Conservation (phyloP, 2,113 vertebrate genomes). For the Mustelus asterias region DNA sequence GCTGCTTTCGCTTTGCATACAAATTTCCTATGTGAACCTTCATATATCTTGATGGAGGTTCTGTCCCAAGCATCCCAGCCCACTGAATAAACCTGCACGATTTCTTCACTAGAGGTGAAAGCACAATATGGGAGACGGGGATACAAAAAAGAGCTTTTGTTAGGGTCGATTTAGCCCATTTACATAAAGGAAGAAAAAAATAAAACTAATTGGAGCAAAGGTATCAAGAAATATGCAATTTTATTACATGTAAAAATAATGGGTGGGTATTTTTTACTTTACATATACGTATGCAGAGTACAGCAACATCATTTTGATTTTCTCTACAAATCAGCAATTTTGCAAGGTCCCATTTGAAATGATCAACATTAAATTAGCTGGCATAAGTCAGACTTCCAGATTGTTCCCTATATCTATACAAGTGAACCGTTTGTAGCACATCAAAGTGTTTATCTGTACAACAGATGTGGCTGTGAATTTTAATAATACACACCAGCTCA, state of each 20-base stretch:
- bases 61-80: slow-evolving; percentile 35
- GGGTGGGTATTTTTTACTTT: background rate
- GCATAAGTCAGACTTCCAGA: background rate
- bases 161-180: background rate
- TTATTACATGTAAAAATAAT: background rate
- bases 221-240: background rate
- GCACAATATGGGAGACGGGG: background rate
- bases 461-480: slow-evolving; percentile 22
- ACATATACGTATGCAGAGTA: background rate
- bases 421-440: background rate
- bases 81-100: slow-evolving; percentile 23
- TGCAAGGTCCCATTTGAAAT: background rate
- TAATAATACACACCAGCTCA: background rate
- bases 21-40: slow-evolving; percentile 35
- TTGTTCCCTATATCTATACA: background rate
- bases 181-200: background rate
- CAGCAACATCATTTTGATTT: background rate
- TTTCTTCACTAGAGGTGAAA: slow-evolving; percentile 37
- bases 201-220: background rate
- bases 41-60: slow-evolving; percentile 35
- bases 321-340: background rate
- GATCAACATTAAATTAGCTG: background rate
- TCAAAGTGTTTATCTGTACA: slow-evolving; percentile 13
- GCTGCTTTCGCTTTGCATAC: slow-evolving; percentile 43
- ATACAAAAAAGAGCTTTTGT: slow-evolving; percentile 14